Evolutionary conservation across 2,888 invertebrate species (phyloP).

Genomic region (Frankliniella fusca): DNA sequence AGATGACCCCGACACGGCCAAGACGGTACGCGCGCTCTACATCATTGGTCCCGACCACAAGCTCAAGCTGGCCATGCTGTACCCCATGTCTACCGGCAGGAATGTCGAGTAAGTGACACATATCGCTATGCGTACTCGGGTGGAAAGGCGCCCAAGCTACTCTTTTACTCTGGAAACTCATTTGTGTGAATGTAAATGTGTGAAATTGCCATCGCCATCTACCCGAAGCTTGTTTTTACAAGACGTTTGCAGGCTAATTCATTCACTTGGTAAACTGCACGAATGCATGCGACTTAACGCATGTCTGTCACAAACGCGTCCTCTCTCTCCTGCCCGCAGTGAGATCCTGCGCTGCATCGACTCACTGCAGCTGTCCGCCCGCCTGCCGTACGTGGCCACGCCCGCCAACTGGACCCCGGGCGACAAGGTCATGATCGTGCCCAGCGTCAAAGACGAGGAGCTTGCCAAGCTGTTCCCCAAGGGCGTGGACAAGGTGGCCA

Average conservation of each 20-base stretch:
- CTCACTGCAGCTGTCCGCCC: slow-evolving; percentile 72
- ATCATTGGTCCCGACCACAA: slow-evolving; percentile 76
- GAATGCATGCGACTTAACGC: too few species aligned
- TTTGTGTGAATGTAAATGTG: too few species aligned
- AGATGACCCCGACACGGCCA: slow-evolving; percentile 60
- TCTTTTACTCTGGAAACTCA: too few species aligned
- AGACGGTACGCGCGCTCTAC: slow-evolving; percentile 72
- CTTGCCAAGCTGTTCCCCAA: slow-evolving; percentile 63
- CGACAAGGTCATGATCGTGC: slow-evolving; percentile 75
- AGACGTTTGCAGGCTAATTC: too few species aligned
- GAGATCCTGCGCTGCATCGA: slow-evolving; percentile 80
- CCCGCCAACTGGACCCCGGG: slow-evolving; percentile 82
- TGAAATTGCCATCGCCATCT: too few species aligned
- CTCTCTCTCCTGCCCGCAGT: slow-evolving; percentile 48
- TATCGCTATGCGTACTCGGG: too few species aligned
- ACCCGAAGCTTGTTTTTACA: too few species aligned
- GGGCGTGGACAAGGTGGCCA: slow-evolving; percentile 60
- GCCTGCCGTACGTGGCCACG: slow-evolving; percentile 69
- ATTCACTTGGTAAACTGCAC: too few species aligned
- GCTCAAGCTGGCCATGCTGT: slow-evolving; percentile 73
- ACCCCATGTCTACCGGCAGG: slow-evolving; percentile 80
- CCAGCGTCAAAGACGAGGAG: slow-evolving; percentile 63
- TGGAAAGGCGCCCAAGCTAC: too few species aligned
- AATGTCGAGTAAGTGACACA: slow-evolving; percentile 69
- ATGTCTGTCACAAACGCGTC: too few species aligned